Evolutionary conservation across 2,888 invertebrate species (phyloP).

Genomic region (Elysia crispata): DNA sequence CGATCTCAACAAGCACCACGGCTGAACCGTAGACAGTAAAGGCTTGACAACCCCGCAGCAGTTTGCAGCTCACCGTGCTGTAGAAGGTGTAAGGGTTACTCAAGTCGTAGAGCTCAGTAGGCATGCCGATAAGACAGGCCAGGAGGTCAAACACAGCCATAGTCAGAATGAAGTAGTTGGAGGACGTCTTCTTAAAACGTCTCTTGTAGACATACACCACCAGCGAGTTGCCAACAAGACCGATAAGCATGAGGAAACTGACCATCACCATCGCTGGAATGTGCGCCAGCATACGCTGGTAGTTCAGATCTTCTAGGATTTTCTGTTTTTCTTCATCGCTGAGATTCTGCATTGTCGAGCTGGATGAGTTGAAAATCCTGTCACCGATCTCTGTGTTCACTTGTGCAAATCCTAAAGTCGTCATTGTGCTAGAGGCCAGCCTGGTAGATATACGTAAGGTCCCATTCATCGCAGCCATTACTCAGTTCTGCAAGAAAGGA

Average conservation of each 20-base stretch:
- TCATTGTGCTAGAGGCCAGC: no score
- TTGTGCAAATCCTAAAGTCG: no score
- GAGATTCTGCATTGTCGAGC: no score
- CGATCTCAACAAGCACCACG: slow-evolving; percentile 66
- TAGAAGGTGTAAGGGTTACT: slow-evolving; percentile 66
- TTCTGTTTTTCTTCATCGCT: no score
- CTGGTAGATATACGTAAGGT: no score
- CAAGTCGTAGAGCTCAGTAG: slow-evolving; percentile 66
- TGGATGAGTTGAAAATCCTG: no score
- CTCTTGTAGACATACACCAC: slow-evolving; percentile 66
- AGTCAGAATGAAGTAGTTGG: slow-evolving; percentile 69
- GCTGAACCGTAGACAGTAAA: slow-evolving; percentile 67
- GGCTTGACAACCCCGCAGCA: slow-evolving; percentile 60
- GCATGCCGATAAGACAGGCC: slow-evolving; percentile 66
- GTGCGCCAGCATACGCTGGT: slow-evolving; percentile 60
- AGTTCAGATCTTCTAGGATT: slow-evolving; percentile 52
- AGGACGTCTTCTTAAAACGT: slow-evolving; percentile 64
- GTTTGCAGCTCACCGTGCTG: slow-evolving; percentile 64
- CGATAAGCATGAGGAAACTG: slow-evolving; percentile 60
- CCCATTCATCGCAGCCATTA: no score
- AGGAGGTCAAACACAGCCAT: slow-evolving; percentile 70
- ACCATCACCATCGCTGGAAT: slow-evolving; percentile 67
- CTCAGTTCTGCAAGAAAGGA: no score
- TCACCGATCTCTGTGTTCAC: no score
- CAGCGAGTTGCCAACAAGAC: slow-evolving; percentile 64